Percentiles rank a stretch among this genome's conserved stretches.
Evolutionary conservation across 2,797 vertebrate species (phyloP).

Genomic region (Enteromius argenteus): DNA sequence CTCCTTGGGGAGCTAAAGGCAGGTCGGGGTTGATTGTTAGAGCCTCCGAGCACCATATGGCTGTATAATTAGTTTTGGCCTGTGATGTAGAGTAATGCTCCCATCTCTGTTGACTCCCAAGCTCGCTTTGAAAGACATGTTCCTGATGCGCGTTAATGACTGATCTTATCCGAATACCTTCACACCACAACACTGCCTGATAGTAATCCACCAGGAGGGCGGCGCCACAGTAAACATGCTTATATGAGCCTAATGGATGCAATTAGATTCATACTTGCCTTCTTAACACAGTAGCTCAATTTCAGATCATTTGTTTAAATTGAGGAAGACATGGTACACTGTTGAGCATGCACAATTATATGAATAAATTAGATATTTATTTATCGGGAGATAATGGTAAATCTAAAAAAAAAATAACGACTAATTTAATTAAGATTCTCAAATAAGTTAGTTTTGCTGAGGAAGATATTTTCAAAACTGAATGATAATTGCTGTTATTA

Average conservation of each 20-base stretch:
- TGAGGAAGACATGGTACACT: background rate
- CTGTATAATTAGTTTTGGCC: slow-evolving; percentile 96
- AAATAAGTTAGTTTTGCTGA: background rate
- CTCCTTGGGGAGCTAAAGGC: slow-evolving; percentile 76
- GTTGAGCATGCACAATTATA: no score
- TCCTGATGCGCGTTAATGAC: slow-evolving; percentile 53
- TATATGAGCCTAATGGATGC: background rate
- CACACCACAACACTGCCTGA: slow-evolving; percentile 85
- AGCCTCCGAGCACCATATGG: slow-evolving; percentile 92
- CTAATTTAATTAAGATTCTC: no score
- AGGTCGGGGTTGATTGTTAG: slow-evolving; percentile 83
- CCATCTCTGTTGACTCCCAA: slow-evolving; percentile 59
- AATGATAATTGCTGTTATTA: background rate
- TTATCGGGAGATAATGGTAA: no score
- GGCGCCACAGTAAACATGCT: slow-evolving; percentile 36
- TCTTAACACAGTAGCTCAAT: background rate
- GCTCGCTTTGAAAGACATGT: slow-evolving; percentile 56
- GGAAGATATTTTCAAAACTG: background rate
- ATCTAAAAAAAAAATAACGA: no score
- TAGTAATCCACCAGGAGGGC: slow-evolving; percentile 54
- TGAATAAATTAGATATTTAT: no score
- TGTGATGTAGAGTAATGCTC: slow-evolving; percentile 85
- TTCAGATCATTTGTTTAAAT: background rate
- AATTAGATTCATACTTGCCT: background rate
- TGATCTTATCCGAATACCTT: slow-evolving; percentile 88